Evolutionary conservation across 2,797 vertebrate species (phyloP).

Genomic region (Triplophysa bombifrons): DNA sequence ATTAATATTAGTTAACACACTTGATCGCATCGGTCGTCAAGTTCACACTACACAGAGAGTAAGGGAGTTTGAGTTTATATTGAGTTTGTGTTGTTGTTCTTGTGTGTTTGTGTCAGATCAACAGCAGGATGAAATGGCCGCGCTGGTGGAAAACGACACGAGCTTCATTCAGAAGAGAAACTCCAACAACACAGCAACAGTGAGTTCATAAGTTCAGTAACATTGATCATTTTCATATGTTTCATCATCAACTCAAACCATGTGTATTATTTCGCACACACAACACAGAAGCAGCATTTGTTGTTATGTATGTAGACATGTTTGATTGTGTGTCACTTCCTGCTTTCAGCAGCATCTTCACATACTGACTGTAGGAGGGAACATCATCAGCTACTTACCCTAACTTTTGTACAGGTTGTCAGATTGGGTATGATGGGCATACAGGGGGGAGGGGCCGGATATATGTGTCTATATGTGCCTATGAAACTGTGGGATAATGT

Average conservation of each 20-base stretch:
- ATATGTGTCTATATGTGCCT: no score
- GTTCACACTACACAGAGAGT: background rate
- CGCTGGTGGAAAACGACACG: slow-evolving; percentile 72
- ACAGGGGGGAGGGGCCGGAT: no score
- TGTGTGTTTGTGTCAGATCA: slow-evolving; percentile 71
- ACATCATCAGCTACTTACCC: background rate
- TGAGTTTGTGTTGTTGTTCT: slow-evolving; percentile 3
- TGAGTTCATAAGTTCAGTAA: slow-evolving; percentile 59
- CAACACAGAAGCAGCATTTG: background rate
- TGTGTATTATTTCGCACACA: background rate
- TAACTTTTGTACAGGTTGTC: no score
- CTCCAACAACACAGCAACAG: slow-evolving; percentile 72
- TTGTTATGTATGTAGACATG: background rate
- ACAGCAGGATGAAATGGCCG: slow-evolving; percentile 81
- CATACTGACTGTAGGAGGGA: slow-evolving; percentile 11
- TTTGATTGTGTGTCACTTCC: slow-evolving; percentile 14
- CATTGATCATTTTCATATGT: background rate
- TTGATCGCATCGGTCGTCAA: background rate
- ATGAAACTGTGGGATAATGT: no score
- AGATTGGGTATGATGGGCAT: no score
- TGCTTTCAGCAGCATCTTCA: slow-evolving; percentile 17
- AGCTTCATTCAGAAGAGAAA: slow-evolving; percentile 79
- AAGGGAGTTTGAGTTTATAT: background rate
- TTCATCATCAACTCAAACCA: background rate
- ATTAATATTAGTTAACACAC: background rate